Conservation (phyloP, 2,113 vertebrate species). For the Burhinus bistriatus region DNA sequence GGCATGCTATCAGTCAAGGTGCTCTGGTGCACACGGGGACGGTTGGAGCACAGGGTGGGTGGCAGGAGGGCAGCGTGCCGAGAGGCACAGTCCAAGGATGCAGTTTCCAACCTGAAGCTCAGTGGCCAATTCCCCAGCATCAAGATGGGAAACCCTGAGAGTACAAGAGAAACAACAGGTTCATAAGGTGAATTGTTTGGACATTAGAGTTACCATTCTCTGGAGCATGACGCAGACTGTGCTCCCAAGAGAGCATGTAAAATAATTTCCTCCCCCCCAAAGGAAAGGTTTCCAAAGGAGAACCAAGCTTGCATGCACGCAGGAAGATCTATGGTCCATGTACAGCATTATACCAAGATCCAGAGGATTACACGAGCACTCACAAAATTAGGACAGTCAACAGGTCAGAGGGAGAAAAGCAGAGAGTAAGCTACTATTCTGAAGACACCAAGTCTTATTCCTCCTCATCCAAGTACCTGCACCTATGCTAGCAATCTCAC, state of each 20-base stretch:
- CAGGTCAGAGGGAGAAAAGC: neutral
- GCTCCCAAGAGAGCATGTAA: neutral
- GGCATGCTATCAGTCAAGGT: too few species aligned
- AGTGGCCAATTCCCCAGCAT: neutral
- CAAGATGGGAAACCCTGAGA: neutral
- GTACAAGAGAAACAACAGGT: neutral
- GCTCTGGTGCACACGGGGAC: too few species aligned
- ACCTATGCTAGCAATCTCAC: neutral
- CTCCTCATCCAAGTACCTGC: neutral
- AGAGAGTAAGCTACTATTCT: neutral
- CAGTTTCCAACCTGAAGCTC: neutral
- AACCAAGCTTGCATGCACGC: neutral
- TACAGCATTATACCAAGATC: neutral
- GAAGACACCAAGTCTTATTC: neutral
- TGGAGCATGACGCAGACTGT: neutral
- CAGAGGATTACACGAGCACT: neutral
- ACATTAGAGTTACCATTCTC: neutral
- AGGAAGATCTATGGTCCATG: neutral
- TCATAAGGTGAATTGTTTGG: neutral
- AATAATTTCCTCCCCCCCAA: neutral
- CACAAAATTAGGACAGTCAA: neutral
- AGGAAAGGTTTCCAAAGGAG: neutral
- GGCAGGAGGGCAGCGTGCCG: rapidly evolving
- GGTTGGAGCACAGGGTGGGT: too few species aligned
- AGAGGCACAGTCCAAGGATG: neutral